These are phyloP conservation scores for Lepidurus couesii DNA, from an alignment of 1,140 invertebrate genomes.

Conservation along the genomic window DNA sequence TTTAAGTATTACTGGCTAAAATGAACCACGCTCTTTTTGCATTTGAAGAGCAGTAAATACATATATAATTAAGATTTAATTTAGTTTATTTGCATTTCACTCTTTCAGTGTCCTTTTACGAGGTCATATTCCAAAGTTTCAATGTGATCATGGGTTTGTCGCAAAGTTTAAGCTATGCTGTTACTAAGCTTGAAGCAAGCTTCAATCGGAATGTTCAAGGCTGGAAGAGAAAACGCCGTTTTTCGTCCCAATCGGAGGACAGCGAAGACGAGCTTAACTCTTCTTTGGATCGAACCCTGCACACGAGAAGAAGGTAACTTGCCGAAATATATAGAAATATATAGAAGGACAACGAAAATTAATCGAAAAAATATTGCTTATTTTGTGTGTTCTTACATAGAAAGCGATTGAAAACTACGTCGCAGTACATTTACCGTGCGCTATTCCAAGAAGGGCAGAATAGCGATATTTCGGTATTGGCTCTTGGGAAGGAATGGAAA, in stretches of 20 bases:
- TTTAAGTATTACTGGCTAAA: no score
- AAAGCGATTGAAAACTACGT: conserved; percentile 30
- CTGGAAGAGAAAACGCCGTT: conserved; percentile 26
- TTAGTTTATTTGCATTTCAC: background rate
- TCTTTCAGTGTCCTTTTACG: background rate
- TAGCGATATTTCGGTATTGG: conserved; percentile 67
- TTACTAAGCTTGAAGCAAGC: background rate
- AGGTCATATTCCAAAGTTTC: background rate
- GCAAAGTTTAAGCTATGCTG: conserved; percentile 6
- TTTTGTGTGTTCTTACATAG: conserved; percentile 15
- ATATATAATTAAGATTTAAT: background rate
- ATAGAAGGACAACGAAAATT: no score
- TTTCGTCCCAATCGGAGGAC: conserved; percentile 18
- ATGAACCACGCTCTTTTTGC: no score
- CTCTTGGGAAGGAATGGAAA: conserved; percentile 65
- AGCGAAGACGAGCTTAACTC: conserved; percentile 27
- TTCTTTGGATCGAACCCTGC: conserved; percentile 16
- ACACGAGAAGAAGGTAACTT: conserved; percentile 24
- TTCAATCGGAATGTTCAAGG: background rate
- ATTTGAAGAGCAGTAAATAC: no score
- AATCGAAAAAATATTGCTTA: no score
- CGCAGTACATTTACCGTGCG: conserved; percentile 70
- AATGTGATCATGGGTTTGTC: background rate
- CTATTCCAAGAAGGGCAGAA: conserved; percentile 69
- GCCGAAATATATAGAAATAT: background rate